Evolutionary conservation across 2,113 vertebrate species (phyloP).

Genomic region (Zosterops hypoxanthus): DNA sequence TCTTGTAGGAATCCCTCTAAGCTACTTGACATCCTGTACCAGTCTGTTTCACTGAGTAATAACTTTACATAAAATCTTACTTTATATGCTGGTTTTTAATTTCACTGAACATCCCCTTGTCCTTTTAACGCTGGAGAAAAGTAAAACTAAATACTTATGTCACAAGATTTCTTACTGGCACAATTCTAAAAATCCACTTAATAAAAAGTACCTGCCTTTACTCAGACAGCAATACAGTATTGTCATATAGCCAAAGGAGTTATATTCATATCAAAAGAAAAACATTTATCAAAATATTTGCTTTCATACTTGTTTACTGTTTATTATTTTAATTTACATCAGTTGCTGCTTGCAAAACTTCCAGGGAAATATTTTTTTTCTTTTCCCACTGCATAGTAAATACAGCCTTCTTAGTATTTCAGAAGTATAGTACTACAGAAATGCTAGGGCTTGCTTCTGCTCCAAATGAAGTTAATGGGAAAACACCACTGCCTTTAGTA

Average conservation of each 20-base stretch:
- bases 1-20: background rate
- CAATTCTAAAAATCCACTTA: background rate
- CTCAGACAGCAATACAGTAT: background rate
- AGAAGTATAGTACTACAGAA: conserved; percentile 51
- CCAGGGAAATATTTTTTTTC: conserved; percentile 53
- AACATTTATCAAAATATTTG: conserved; percentile 67
- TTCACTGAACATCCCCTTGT: background rate
- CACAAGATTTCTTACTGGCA: background rate
- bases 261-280: conserved; percentile 48
- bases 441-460: conserved; percentile 33
- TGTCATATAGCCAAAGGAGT: conserved; percentile 13
- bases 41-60: conserved; percentile 7
- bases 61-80: background rate
- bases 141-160: background rate
- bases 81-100: conserved; percentile 26
- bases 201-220: background rate
- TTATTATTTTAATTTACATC: conserved; percentile 66
- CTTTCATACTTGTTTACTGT: conserved; percentile 60
- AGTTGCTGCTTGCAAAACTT: conserved; percentile 59
- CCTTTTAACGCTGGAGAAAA: background rate
- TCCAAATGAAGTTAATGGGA: conserved; percentile 32
- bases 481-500: conserved; percentile 52
- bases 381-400: conserved; percentile 61
- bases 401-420: conserved; percentile 60
- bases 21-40: background rate